A percentile compares a stretch with the other conserved stretches of the same genome.
Conservation (phyloP, 1,140 invertebrate species). For the Dendroctonus valens region DNA sequence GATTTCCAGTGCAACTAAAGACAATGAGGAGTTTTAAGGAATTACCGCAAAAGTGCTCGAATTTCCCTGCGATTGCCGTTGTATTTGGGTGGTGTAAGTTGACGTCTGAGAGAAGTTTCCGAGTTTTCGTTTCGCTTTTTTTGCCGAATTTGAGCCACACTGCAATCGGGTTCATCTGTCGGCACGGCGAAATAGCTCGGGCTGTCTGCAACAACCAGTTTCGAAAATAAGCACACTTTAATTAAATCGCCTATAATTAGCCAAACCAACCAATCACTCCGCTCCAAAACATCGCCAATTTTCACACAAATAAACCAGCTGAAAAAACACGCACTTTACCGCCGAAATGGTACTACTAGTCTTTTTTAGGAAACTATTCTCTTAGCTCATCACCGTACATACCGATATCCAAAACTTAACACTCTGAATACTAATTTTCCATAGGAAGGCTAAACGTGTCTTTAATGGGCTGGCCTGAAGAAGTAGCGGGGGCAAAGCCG, state of each 20-base stretch:
- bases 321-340: background rate
- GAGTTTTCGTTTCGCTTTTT: constrained; percentile 29
- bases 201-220: constrained; percentile 54
- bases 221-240: no score
- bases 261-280: no score
- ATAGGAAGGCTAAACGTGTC: constrained; percentile 2
- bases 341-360: background rate
- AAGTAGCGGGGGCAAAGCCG: constrained; percentile 10
- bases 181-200: constrained; percentile 61
- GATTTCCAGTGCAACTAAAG: background rate
- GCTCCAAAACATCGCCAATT: background rate
- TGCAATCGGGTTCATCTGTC: constrained; percentile 31
- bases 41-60: constrained; percentile 29
- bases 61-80: constrained; percentile 20
- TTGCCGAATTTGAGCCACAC: constrained; percentile 2
- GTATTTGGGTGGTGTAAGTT: constrained; percentile 37
- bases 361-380: constrained; percentile 12
- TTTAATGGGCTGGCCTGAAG: constrained; percentile 14
- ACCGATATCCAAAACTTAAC: constrained; percentile 20
- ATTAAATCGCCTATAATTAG: no score
- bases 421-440: constrained; percentile 28
- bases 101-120: constrained; percentile 38
- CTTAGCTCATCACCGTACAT: constrained; percentile 14
- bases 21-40: background rate
- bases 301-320: no score